Percentiles rank a stretch among this genome's conserved stretches.
phyloP scores from a whole-genome alignment of 1,140 invertebrate species.

The Sweltsa coloradensis region DNA sequence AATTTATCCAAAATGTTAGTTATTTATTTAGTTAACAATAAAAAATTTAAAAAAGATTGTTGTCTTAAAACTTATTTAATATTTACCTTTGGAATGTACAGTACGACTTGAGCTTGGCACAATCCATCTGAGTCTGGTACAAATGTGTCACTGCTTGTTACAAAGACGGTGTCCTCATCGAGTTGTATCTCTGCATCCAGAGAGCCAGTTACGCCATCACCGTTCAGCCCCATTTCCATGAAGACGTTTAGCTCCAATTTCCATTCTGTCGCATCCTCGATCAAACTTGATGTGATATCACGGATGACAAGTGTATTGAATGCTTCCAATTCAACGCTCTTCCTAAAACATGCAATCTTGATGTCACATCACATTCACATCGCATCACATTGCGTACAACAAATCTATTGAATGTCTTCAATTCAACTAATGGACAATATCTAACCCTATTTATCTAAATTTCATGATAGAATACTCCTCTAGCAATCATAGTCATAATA shows the following conservation, averaged over 20 bases:
- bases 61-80: too few relatives aligned
- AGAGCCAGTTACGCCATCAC: not conserved
- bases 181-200: slow-evolving; percentile 1
- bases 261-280: slow-evolving; percentile 21
- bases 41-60: too few relatives aligned
- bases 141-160: not conserved
- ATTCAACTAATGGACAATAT: too few relatives aligned
- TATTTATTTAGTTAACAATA: too few relatives aligned
- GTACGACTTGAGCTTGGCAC: slow-evolving; percentile 8
- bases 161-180: not conserved
- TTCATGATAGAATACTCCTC: too few relatives aligned
- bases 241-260: slow-evolving; percentile 3
- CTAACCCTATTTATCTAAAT: too few relatives aligned
- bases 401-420: too few relatives aligned
- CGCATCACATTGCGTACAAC: too few relatives aligned
- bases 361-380: too few relatives aligned
- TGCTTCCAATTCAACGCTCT: slow-evolving; percentile 37
- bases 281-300: slow-evolving; percentile 33
- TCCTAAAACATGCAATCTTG: too few relatives aligned
- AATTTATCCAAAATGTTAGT: too few relatives aligned
- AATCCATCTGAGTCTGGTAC: slow-evolving; percentile 10
- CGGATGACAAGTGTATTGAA: slow-evolving; percentile 33
- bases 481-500: too few relatives aligned
- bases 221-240: not conserved
- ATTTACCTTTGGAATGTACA: slow-evolving; percentile 28